These are phyloP conservation scores for Haliaeetus leucogaster DNA, from an alignment of 2,113 vertebrate species.

Conservation along the genomic window DNA sequence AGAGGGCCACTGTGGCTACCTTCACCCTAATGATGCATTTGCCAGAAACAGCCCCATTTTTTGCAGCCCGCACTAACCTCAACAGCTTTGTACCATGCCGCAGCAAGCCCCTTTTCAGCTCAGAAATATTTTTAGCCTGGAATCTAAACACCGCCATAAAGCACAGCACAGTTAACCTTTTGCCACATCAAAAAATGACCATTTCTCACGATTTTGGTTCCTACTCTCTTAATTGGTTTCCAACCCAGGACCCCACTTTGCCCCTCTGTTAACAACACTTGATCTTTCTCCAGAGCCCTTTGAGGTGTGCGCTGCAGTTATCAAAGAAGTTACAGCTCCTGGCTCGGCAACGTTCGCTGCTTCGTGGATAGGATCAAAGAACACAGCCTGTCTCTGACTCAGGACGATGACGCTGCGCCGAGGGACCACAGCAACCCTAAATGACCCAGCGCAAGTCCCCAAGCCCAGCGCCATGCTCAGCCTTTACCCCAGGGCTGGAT, in stretches of 20 bases:
- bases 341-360: background rate
- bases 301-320: background rate
- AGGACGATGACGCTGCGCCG: fast-evolving
- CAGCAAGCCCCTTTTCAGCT: background rate
- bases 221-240: background rate
- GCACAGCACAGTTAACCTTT: background rate
- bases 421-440: background rate
- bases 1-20: background rate
- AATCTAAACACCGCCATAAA: background rate
- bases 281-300: background rate
- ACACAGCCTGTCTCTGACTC: background rate
- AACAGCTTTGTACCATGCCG: fast-evolving
- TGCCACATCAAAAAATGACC: background rate
- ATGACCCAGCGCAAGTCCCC: background rate
- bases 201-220: background rate
- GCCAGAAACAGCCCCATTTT: background rate
- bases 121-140: background rate
- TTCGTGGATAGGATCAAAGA: background rate
- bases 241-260: background rate
- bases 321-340: background rate
- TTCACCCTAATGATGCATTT: fast-evolving
- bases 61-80: background rate
- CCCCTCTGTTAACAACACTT: fast-evolving
- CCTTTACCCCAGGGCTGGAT: background rate
- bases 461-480: background rate